These are phyloP conservation scores for Branchellion lobata DNA, from an alignment of 2,888 invertebrate genomes.

Conservation along the genomic window DNA sequence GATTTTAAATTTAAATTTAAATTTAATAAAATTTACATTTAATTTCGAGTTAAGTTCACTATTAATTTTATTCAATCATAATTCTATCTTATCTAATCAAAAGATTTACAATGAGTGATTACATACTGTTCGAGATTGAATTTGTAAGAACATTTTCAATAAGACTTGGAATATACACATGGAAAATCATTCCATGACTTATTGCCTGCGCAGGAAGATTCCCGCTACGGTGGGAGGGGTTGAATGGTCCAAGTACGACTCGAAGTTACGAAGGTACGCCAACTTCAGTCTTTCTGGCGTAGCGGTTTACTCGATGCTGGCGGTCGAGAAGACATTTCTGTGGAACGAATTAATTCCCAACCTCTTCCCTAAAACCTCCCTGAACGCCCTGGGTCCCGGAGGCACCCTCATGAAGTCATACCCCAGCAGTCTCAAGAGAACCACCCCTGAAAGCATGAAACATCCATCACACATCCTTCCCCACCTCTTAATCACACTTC, in stretches of 20 bases:
- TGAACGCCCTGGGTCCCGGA: constrained; percentile 8
- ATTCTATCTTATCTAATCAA: no score
- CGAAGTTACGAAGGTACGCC: background rate
- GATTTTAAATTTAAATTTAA: background rate
- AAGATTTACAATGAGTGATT: no score
- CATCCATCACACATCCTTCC: background rate
- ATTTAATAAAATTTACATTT: background rate
- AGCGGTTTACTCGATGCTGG: background rate
- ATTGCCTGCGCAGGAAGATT: background rate
- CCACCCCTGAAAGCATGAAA: background rate
- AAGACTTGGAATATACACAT: no score
- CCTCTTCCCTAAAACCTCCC: constrained; percentile 7
- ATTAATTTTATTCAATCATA: no score
- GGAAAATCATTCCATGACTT: no score
- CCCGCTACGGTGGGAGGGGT: background rate
- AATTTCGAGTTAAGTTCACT: background rate
- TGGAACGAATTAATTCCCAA: constrained; percentile 36
- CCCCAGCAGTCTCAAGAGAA: background rate
- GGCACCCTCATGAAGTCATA: background rate
- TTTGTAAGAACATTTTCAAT: no score
- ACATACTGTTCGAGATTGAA: no score
- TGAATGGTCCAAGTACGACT: constrained; percentile 21
- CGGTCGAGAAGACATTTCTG: background rate
- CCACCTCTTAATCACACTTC: background rate
- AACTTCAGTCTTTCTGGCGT: background rate